Base-by-base conservation (phyloP, 2,888 invertebrate genomes). In the Brachyopa scutellaris region DNA sequence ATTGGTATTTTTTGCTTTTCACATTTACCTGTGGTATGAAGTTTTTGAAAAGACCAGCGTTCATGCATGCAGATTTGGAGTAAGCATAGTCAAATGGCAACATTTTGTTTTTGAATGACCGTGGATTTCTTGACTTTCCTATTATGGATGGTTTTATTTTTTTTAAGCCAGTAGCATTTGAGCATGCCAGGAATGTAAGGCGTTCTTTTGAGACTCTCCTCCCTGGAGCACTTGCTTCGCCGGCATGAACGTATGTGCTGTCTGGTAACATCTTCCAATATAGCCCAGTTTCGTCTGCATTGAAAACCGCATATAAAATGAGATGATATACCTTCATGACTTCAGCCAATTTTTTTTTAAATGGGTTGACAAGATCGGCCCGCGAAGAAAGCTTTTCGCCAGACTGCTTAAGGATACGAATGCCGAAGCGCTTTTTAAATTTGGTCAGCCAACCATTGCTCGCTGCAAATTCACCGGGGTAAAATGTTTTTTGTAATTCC, bases 241-340 rank as follows among this genome's bases (percentile, higher is more conserved):
- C 17, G 40, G 40, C 40, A 36, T 55, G 36, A 55, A 55, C 55
- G 21, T 36, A 36, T 26, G 55, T 36, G 21, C 36, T 55, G 21
- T 26, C 13, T 42, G 40, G 29, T 15, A 61, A 45, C 31, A 61
- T 55, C 23, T 38, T 55, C 36, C 55, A 55, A 55, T 38, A 55
- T 7, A 55, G 36, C 7, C 38, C 36, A 33, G 53, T 19, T 36
- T 53, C 36, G 33, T 53, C 36, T 8, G 21, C 33, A 36, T 53
- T 33, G 36, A 53, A 53, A 23, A 53, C 19, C 19, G 53, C 38
- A 55, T 55, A 11, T 38, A 21, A 23, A 23, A 36, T 55, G 38
- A 55, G 55, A 13, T 55, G 36, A 2, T 55, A 23, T 55, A 38
- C 53, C 36, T 53, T 36, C 36, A 53, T 36, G 19, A 53, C 36